Percentiles rank a stretch among this genome's conserved stretches.
These are phyloP conservation scores for Tetramorium parvispinum DNA, from an alignment of 1,140 invertebrate species.

Conservation along the genomic window DNA sequence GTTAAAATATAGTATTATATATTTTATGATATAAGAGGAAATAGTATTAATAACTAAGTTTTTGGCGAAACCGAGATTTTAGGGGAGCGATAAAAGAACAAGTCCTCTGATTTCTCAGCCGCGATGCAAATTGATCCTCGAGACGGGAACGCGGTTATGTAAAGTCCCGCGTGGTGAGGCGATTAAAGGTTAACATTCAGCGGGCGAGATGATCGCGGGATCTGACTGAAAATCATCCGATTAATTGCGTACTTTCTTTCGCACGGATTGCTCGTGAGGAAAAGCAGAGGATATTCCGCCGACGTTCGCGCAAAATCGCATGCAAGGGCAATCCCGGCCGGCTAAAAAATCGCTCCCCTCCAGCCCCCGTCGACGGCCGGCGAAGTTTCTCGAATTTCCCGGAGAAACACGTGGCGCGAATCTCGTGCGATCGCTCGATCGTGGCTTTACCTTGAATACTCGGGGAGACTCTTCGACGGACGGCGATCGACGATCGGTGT, in stretches of 20 bases:
- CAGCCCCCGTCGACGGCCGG: not conserved
- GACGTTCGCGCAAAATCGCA: not conserved
- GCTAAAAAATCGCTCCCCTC: not conserved
- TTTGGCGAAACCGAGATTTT: too few species aligned
- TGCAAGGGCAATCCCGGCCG: slow-evolving; percentile 5
- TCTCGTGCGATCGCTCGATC: not conserved
- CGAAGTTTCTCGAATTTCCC: not conserved
- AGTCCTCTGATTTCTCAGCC: not conserved
- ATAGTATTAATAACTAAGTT: too few species aligned
- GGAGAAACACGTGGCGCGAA: not conserved
- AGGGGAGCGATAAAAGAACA: too few species aligned
- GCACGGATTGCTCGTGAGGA: not conserved
- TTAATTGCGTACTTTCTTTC: not conserved
- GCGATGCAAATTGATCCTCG: not conserved
- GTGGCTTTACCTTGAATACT: slow-evolving; percentile 44
- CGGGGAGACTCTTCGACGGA: not conserved
- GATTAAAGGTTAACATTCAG: slow-evolving; percentile 13
- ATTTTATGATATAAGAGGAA: too few species aligned
- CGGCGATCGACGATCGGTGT: slow-evolving; percentile 30
- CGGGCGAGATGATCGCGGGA: not conserved
- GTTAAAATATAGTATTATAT: too few species aligned
- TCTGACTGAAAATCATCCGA: not conserved
- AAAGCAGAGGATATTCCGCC: not conserved
- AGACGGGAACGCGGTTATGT: slow-evolving; percentile 72
- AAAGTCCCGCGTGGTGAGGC: slow-evolving; percentile 71